Conservation (phyloP, 2,113 vertebrate species). For the Tetrax tetrax region DNA sequence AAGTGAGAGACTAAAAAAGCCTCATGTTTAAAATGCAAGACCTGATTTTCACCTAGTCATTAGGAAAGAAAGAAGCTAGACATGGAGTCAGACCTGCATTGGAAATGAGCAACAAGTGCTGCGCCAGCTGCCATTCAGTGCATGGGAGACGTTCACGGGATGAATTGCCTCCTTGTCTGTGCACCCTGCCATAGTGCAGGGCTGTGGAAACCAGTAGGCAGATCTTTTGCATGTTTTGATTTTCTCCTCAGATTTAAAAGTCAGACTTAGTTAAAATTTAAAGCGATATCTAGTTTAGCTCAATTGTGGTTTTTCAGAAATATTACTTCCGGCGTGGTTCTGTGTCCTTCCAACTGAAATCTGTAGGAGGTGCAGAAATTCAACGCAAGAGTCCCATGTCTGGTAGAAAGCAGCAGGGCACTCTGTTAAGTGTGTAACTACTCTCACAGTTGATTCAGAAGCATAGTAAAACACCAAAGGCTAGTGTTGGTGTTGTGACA, state of each 20-base stretch:
- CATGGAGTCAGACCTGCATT: background rate
- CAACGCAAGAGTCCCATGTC: background rate
- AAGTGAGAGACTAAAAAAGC: background rate
- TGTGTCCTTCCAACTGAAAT: background rate
- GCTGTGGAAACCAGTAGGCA: background rate
- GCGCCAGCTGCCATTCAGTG: background rate
- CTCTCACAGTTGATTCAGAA: background rate
- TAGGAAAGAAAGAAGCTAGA: background rate
- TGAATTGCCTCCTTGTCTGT: background rate
- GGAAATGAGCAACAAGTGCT: background rate
- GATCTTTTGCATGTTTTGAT: background rate
- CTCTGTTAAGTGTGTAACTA: background rate
- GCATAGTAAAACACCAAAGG: background rate
- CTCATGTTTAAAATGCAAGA: background rate
- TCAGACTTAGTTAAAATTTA: background rate
- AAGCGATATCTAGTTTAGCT: background rate
- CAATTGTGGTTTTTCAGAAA: background rate
- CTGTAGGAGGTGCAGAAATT: background rate
- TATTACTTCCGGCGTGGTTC: background rate
- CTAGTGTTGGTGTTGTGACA: background rate
- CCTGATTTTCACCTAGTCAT: background rate
- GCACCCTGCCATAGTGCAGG: accelerated
- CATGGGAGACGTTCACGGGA: background rate
- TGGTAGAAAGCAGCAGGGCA: background rate
- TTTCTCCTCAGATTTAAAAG: background rate